Base-by-base conservation (phyloP, 2,888 invertebrate species). In the Megalurothrips usitatus region DNA sequence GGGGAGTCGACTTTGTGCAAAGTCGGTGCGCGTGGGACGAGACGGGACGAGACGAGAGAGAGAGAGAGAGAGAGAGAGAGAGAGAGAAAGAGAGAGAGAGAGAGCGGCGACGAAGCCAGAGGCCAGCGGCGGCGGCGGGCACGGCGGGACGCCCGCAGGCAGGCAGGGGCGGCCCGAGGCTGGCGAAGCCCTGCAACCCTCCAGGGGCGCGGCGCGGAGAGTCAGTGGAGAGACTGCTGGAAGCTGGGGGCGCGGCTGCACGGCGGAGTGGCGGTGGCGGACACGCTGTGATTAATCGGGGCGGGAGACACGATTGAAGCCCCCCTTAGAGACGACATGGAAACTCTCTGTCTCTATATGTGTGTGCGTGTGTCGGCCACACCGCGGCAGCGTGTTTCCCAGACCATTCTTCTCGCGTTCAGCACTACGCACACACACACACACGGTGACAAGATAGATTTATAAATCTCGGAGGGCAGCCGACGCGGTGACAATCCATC, bases 381-480 rank as follows among this genome's bases (percentile, higher is more conserved):
- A 43, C 3, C 34, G 68, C 68, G 19, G 58, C 58, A 6, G 58
- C 58, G 58, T 58, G 58, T 58, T 19, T 19, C 58, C 11, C 19
- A 19, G 58, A 58, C 58, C 58, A 58, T 58, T 58, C 58, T 58
- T 58, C 6, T 58, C 58, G 58, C 58, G 58, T 58, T 58, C 58
- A 58, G n/a, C 58, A 58, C 58, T 58, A 58, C 58, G 14, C 58
- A 58, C 58, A n/a, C n/a, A n/a, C n/a, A n/a, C 14, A 58, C 58
- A 58, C 58, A 58, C 6, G 58, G 58, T 19, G 58, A 58, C 68
- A 26, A 75, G 68, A 75, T 75, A 75, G 68, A 75, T 75, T 75
- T 75, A 75, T 75, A 75, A 75, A 75, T 75, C 68, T 75, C 68
- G 68, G 58, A n/a, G 58, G 58, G 58, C 58, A 4, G 68, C 26